A percentile compares a stretch with the other conserved stretches of the same genome.
phyloP scores from a whole-genome alignment of 2,888 invertebrate genomes.

The Norana najaformis region DNA sequence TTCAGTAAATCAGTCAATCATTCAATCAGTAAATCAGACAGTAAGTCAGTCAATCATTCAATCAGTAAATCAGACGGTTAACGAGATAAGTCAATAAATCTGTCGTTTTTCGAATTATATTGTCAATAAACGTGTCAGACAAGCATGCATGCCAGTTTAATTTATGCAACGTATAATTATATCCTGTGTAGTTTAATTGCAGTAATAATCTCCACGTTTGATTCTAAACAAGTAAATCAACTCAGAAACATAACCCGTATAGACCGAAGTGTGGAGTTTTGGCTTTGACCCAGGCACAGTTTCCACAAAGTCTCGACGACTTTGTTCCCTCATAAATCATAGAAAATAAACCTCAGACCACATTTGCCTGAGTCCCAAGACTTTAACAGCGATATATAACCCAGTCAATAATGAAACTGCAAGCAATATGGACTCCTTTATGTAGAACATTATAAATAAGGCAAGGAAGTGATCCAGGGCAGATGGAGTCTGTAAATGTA shows the following conservation, averaged over 20 bases:
- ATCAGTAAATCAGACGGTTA: background rate
- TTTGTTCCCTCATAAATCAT: background rate
- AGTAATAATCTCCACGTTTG: background rate
- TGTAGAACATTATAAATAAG: background rate
- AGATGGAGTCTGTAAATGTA: background rate
- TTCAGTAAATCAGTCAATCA: background rate
- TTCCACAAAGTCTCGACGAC: background rate
- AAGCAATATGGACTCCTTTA: background rate
- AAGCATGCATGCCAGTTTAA: background rate
- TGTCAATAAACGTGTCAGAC: background rate
- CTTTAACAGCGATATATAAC: background rate
- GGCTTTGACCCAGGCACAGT: background rate
- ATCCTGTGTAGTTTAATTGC: background rate
- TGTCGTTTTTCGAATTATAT: background rate
- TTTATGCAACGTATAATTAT: background rate
- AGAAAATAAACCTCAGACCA: background rate
- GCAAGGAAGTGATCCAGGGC: background rate
- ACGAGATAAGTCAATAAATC: background rate
- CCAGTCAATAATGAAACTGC: background rate
- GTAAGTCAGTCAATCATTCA: no score
- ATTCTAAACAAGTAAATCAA: background rate
- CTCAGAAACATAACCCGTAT: background rate
- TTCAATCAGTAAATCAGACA: no score
- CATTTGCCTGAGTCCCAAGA: background rate
- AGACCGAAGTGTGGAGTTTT: background rate